Conservation (phyloP, 2,888 invertebrate genomes). For the Ophonus ardosiacus region DNA sequence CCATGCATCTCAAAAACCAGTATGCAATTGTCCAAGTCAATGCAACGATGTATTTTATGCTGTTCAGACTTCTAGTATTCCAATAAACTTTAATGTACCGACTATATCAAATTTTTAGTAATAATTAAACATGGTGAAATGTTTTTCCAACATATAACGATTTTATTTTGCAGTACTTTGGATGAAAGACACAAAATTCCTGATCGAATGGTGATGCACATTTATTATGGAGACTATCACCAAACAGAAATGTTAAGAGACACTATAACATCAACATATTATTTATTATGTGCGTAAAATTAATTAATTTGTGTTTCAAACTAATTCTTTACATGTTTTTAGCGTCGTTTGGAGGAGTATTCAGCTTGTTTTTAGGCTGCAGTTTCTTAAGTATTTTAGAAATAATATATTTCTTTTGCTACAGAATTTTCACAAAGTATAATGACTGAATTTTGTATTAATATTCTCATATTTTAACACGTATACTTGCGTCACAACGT, state of each 20-base stretch:
- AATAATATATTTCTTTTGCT: conserved; percentile 73
- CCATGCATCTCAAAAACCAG: background rate
- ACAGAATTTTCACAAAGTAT: conserved; percentile 51
- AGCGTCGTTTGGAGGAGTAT: conserved; percentile 76
- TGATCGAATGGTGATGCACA: conserved; percentile 69
- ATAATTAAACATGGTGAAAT: background rate
- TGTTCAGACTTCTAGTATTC: conserved; percentile 56
- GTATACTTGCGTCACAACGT: too few species aligned
- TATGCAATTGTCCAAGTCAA: conserved; percentile 70
- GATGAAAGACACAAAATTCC: conserved; percentile 58
- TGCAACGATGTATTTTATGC: conserved; percentile 71
- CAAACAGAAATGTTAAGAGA: conserved; percentile 71
- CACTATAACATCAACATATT: conserved; percentile 71
- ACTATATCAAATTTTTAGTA: conserved; percentile 58
- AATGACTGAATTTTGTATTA: background rate
- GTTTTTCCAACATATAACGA: background rate
- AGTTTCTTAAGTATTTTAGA: conserved; percentile 74
- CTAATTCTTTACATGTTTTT: conserved; percentile 66
- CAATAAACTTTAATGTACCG: conserved; percentile 18
- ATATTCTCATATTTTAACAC: too few species aligned
- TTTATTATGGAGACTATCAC: conserved; percentile 70
- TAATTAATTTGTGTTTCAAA: background rate
- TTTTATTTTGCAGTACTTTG: conserved; percentile 65
- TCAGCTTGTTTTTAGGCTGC: conserved; percentile 74
- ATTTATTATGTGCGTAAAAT: conserved; percentile 71